A percentile compares a stretch with the other conserved stretches of the same genome.
Evolutionary conservation across 2,797 vertebrate genomes (phyloP).

Genomic region (Babyrousa celebensis): DNA sequence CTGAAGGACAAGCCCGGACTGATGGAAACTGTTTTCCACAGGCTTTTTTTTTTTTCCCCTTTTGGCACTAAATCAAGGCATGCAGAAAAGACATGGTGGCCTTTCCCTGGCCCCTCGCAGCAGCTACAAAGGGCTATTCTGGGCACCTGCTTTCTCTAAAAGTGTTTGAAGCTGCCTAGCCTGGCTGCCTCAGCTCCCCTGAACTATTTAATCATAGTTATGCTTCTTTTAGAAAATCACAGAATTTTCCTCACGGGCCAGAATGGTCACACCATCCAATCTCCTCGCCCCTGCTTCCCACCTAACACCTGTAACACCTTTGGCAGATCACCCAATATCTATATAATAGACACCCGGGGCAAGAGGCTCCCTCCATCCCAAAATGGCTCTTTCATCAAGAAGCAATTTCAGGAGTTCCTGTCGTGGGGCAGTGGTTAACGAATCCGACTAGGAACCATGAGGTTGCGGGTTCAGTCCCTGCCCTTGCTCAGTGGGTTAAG

Average conservation of each 20-base stretch:
- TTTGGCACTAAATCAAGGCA: slow-evolving; percentile 77
- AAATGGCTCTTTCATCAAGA: neutral
- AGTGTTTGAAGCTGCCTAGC: slow-evolving; percentile 80
- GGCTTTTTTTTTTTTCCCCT: neutral
- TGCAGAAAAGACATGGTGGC: slow-evolving; percentile 59
- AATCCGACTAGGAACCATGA: no score
- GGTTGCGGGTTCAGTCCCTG: no score
- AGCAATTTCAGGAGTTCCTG: neutral
- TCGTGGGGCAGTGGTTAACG: no score
- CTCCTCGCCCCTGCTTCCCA: neutral
- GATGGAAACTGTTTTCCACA: slow-evolving; percentile 54
- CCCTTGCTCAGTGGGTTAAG: no score
- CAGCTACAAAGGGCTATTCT: slow-evolving; percentile 83
- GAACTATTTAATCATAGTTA: slow-evolving; percentile 78
- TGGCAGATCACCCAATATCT: neutral
- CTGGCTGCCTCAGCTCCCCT: slow-evolving; percentile 64
- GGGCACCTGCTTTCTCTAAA: slow-evolving; percentile 73
- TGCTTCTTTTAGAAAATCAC: slow-evolving; percentile 69
- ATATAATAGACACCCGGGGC: neutral
- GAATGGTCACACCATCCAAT: neutral
- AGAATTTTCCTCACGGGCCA: slow-evolving; percentile 66
- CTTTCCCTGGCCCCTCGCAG: slow-evolving; percentile 69
- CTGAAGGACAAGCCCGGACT: slow-evolving; percentile 45
- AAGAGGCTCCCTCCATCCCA: neutral
- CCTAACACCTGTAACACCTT: neutral